Evolutionary conservation across 2,113 vertebrate genomes (phyloP), one percentile per base, ranked within the genome.

Genomic region (Machaerirhynchus nigripectus): DNA sequence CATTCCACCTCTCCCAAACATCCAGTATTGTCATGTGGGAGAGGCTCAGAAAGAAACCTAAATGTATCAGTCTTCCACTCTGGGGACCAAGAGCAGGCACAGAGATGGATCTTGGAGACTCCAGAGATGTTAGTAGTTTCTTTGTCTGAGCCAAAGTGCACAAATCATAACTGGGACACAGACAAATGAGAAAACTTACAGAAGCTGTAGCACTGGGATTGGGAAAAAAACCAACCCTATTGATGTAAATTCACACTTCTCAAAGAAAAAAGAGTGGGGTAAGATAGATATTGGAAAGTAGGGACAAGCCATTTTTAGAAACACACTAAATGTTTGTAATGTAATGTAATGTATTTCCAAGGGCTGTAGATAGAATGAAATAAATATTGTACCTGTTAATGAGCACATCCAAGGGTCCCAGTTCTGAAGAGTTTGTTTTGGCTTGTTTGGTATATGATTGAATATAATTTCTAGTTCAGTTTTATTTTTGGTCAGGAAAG

Each of bases 51-150:
- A 79, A 55, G n/a, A 79, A 47, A 59, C 7, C 5, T 17, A 33
- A n/a, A n/a, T 20, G 10, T 28, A 50, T 40, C 7, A 17, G 5
- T 57, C 55, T 82, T 75, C 26, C 17, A 2, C 1, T 12, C 42
- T 71, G 30, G 5, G 9, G 13, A 28, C 31, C 19, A 65, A 28
- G 2, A 57, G 4, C 15, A 42, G 15, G 30, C 20, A 52, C 16
- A 18, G 33, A 75, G 11, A 9, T 2, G 2, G 46, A 61, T 37
- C 17, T 70, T 13, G 44, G 42, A 44, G n/a, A 49, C 6, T 52
- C 16, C 19, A 40, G 67, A 6, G 6, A 20, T 0, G 0, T 21
- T 59, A 71, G 44, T 6, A 55, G 1, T 65, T 82, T 65, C 16
- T 78, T 57, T 2, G 0, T 37, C 37, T 60, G 49, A 83, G 26